phyloP scores from a whole-genome alignment of 2,113 vertebrate genomes.

The Paracanthobrama guichenoti region DNA sequence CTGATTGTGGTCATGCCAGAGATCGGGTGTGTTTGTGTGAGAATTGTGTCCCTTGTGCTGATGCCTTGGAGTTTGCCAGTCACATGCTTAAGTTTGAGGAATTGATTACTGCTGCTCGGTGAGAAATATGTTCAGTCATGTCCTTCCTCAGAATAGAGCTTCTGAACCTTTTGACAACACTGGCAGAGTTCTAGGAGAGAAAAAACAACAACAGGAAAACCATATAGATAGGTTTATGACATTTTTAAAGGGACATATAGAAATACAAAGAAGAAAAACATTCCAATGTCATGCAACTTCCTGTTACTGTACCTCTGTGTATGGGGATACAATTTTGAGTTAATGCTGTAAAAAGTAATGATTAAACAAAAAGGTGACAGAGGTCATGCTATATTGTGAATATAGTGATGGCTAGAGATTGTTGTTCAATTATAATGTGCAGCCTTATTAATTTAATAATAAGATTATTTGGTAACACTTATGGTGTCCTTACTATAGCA shows the following conservation, averaged over 20 bases:
- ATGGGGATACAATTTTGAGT: not conserved
- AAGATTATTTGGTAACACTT: no score
- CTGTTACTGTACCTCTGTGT: not conserved
- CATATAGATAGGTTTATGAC: not conserved
- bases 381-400: no score
- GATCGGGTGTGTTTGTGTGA: slow-evolving; percentile 52
- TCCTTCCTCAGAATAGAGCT: slow-evolving; percentile 53
- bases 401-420: no score
- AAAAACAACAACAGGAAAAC: not conserved
- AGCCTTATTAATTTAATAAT: no score
- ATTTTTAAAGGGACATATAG: not conserved
- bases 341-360: not conserved
- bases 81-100: slow-evolving; percentile 71
- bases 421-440: no score
- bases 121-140: slow-evolving; percentile 66
- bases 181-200: not conserved
- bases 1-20: not conserved
- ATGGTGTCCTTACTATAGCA: no score
- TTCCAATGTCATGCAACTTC: not conserved
- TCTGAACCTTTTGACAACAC: not conserved
- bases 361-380: no score
- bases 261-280: not conserved
- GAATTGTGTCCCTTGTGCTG: slow-evolving; percentile 48
- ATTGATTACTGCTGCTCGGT: slow-evolving; percentile 40
- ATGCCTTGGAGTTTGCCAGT: slow-evolving; percentile 57